Conservation (phyloP, 2,797 vertebrate genomes). For the Graptemys geographica region DNA sequence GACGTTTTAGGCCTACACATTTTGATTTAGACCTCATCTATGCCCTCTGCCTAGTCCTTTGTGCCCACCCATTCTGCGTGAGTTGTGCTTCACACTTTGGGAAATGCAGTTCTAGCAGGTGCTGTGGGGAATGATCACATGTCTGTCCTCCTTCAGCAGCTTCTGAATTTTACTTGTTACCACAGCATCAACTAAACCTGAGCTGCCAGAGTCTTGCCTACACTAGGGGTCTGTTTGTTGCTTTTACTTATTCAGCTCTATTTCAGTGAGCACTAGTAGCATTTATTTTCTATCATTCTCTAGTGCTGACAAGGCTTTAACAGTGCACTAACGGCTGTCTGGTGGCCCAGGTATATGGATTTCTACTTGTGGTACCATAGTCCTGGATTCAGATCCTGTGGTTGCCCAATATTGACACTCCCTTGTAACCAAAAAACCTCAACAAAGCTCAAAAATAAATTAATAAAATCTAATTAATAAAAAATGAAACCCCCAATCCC, state of each 20-base stretch:
- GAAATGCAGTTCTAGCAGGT: constrained; percentile 12
- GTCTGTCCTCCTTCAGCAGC: neutral
- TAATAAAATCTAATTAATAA: neutral
- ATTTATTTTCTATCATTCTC: neutral
- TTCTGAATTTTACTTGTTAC: neutral
- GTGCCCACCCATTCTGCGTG: neutral
- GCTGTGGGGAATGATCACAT: constrained; percentile 49
- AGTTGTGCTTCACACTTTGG: neutral
- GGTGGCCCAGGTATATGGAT: neutral
- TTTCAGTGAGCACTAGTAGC: neutral
- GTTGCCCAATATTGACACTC: neutral
- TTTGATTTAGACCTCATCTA: constrained; percentile 23
- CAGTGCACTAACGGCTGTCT: neutral
- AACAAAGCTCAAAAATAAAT: neutral
- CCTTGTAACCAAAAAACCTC: neutral
- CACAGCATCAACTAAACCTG: neutral
- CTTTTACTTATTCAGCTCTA: neutral
- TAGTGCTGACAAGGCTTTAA: neutral
- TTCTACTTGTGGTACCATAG: neutral
- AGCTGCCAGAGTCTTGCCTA: neutral
- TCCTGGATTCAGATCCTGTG: neutral
- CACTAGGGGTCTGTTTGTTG: neutral
- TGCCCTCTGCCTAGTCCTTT: constrained; percentile 26
- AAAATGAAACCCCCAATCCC: neutral
- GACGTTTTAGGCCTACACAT: constrained; percentile 31